Conservation (phyloP, 2,113 vertebrate genomes). For the Nothoprocta perdicaria region DNA sequence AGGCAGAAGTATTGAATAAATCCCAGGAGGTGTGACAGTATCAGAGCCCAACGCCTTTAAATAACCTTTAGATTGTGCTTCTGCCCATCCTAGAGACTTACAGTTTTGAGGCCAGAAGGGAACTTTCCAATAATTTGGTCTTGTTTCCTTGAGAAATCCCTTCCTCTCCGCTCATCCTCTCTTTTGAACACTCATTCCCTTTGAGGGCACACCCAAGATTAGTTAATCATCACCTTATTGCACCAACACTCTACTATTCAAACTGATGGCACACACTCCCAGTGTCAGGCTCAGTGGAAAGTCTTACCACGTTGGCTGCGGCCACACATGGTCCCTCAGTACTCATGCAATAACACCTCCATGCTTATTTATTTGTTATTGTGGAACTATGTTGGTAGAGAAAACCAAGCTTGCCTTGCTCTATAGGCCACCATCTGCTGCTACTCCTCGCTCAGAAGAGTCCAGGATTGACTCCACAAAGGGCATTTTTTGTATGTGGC, state of each 20-base stretch:
- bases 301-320: not conserved
- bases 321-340: not conserved
- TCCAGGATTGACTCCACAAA: accelerated
- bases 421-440: not conserved
- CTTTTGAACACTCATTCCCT: not conserved
- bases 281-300: conserved; percentile 17
- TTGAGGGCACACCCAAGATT: conserved; percentile 8
- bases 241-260: not conserved
- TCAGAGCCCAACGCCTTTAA: not conserved
- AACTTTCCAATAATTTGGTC: not conserved
- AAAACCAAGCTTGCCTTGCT: not conserved
- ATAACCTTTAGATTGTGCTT: not conserved
- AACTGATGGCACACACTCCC: not conserved
- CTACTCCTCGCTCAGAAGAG: not conserved
- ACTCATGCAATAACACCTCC: not conserved
- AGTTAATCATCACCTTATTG: not conserved
- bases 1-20: not conserved
- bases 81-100: not conserved
- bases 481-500: not conserved
- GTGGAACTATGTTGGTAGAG: not conserved
- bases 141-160: not conserved
- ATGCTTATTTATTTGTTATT: not conserved
- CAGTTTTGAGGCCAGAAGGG: not conserved
- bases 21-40: not conserved
- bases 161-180: not conserved